phyloP scores from a whole-genome alignment of 2,888 invertebrate genomes.

The Pterostichus niger region DNA sequence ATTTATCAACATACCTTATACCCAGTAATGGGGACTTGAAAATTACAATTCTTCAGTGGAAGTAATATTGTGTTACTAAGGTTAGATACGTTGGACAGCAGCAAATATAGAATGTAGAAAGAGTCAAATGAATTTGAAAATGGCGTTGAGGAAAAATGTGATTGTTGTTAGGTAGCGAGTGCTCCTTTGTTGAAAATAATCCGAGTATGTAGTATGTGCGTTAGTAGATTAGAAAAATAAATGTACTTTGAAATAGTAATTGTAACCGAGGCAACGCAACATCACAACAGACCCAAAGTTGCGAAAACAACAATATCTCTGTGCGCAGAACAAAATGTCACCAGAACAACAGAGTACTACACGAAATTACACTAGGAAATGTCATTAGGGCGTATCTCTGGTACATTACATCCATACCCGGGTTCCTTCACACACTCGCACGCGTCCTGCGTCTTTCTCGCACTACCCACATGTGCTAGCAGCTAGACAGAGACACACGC shows the following conservation, averaged over 20 bases:
- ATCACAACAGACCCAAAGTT: conserved; percentile 19
- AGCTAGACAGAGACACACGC: background rate
- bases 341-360: conserved; percentile 62
- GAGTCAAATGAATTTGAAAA: too few relatives aligned
- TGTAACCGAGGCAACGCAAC: conserved; percentile 1
- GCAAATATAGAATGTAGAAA: too few relatives aligned
- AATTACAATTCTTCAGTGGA: too few relatives aligned
- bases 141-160: too few relatives aligned
- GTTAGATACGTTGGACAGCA: too few relatives aligned
- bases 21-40: too few relatives aligned
- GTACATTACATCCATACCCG: conserved; percentile 62
- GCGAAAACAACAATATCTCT: conserved; percentile 59
- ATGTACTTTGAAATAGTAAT: conserved; percentile 35
- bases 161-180: too few relatives aligned
- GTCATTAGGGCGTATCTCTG: conserved; percentile 65
- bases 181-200: background rate
- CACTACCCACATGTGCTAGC: background rate
- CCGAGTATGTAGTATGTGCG: background rate
- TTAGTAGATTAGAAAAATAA: conserved; percentile 25
- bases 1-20: too few relatives aligned
- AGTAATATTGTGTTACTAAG: too few relatives aligned
- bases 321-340: conserved; percentile 59
- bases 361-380: conserved; percentile 65
- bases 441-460: conserved; percentile 1
- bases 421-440: background rate